Evolutionary conservation across 64 coral and sea anemone species (phyloP).

Genomic region (Dendronephthya gigantea): DNA sequence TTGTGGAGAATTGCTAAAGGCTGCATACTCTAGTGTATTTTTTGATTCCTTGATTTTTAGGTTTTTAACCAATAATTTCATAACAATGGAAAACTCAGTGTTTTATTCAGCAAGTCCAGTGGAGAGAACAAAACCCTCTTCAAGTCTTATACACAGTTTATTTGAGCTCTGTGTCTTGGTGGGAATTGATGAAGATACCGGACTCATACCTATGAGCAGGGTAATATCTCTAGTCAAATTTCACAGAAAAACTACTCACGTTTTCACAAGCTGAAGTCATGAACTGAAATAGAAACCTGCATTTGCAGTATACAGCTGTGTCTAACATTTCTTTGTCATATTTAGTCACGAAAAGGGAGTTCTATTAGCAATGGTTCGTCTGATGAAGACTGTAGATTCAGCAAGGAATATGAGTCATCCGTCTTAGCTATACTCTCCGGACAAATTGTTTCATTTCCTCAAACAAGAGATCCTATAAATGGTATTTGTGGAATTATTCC

Average conservation of each 20-base stretch:
- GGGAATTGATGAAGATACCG: conserved; percentile 60
- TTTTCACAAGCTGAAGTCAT: not conserved
- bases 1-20: too few species aligned
- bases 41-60: not conserved
- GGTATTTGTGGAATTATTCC: conserved; percentile 30
- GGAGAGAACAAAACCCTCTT: not conserved
- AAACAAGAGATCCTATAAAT: conserved; percentile 22
- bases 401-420: conserved; percentile 25
- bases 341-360: not conserved
- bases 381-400: not conserved
- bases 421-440: conserved; percentile 52
- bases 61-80: not conserved
- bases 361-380: not conserved
- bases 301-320: not conserved
- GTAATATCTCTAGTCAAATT: not conserved
- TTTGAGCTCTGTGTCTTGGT: conserved; percentile 57
- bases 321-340: not conserved
- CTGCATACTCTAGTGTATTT: too few species aligned
- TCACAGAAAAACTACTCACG: not conserved
- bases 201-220: conserved; percentile 17
- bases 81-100: not conserved
- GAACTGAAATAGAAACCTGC: not conserved
- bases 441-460: conserved; percentile 46
- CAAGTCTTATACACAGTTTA: conserved; percentile 48
- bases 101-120: not conserved